Evolutionary conservation across 2,888 invertebrate genomes (phyloP).

Genomic region (Neria commutata): DNA sequence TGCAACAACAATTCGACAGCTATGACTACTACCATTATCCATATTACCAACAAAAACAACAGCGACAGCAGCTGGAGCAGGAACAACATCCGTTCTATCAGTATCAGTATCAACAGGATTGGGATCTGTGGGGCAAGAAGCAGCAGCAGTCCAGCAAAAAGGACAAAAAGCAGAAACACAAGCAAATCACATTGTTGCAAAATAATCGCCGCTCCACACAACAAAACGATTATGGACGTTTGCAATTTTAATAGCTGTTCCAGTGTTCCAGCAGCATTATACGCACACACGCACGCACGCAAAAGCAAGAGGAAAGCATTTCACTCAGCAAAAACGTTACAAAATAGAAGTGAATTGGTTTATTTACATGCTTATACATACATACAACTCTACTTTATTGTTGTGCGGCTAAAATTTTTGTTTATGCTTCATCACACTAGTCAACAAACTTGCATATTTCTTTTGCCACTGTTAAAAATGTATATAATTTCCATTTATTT

Average conservation of each 20-base stretch:
- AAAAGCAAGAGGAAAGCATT: no score
- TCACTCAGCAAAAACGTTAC: no score
- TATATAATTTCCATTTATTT: no score
- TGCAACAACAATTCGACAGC: slow-evolving; percentile 51
- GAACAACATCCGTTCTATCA: slow-evolving; percentile 39
- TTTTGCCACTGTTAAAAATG: no score
- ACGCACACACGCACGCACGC: no score
- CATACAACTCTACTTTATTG: no score
- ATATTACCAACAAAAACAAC: slow-evolving; percentile 15
- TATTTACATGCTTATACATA: no score
- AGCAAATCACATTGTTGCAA: slow-evolving; percentile 40
- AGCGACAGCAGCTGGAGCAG: slow-evolving; percentile 19
- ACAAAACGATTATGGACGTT: slow-evolving; percentile 52
- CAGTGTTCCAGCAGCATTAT: no score
- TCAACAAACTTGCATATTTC: no score
- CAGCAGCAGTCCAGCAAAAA: not conserved
- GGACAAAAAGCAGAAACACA: slow-evolving; percentile 36
- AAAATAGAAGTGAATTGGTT: no score
- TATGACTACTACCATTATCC: slow-evolving; percentile 11
- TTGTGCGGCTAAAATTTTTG: no score
- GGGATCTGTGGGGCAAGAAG: slow-evolving; percentile 29
- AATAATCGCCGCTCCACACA: slow-evolving; percentile 39
- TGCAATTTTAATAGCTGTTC: slow-evolving; percentile 38
- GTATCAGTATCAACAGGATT: slow-evolving; percentile 47
- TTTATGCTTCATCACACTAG: no score